Base-by-base conservation (phyloP, 2,797 vertebrate species). In the Ambastaia sidthimunki region DNA sequence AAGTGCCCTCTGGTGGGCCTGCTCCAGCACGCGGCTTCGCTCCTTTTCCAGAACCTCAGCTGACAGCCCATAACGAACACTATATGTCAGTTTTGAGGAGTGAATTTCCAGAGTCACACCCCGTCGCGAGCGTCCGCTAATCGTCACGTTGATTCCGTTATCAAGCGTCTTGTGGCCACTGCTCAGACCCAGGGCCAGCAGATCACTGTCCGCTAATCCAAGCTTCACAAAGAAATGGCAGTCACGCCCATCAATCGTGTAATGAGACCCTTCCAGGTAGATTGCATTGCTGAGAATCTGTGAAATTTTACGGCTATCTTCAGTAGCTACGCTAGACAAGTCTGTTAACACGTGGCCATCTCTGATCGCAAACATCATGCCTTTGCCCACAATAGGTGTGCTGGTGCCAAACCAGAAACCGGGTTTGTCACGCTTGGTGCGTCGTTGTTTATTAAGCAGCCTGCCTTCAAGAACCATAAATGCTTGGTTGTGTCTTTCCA, bases 191-290 rank as follows among this genome's bases (percentile, higher is more conserved):
- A 96, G 89, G 0, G 93, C 94, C 86, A 94, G 90, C 4, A 96
- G 92, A 89, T 96, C 96, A 0, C 91, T 75, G 57, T 96, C 96
- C 0, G 94, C 93, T 0, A 94, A 90, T 59, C 96, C 94, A 0
- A 95, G 91, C 92, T 96, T 96, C 78, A 96, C 94, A 0, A 96
- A 96, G 88, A 95, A 96, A 86, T 96, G 96, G 12, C 95, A 95
- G 75, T 96, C 96, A 55, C 89, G 94, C 31, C 95, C 95, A 74
- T 96, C 94, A 1, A 96, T 92, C 86, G 94, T 96, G 87, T 96
- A 96, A 87, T 96, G 95, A 88, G 94, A 93, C 23, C 93, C 95
- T 50, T 96, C 94, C 85, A 96, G 89, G 89, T 96, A 96, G 85
- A 94, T 92, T 21, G 95, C 93, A 0, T 91, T 93, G 89, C 94